Evolutionary conservation across 2,888 invertebrate species (phyloP), one percentile per base, ranked within the genome.

Genomic region (Epistrophe eligans): DNA sequence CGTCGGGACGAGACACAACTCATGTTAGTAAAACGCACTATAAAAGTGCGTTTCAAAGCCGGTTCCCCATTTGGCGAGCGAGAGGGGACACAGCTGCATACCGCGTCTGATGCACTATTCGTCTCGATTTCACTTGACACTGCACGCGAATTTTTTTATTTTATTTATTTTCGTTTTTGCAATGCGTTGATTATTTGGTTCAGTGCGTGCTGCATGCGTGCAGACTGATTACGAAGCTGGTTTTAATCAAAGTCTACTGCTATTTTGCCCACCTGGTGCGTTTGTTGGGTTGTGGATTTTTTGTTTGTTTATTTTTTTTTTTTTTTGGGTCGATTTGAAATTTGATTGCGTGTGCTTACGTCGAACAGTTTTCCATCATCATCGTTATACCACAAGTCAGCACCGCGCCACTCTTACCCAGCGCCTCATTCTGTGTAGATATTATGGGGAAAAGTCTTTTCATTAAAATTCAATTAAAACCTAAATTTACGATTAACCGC

Each of bases 391-490:
- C n/a, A n/a, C n/a, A n/a, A n/a, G n/a, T n/a, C n/a, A n/a, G n/a
- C n/a, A n/a, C n/a, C n/a, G n/a, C n/a, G n/a, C n/a, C n/a, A n/a
- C n/a, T n/a, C n/a, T n/a, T n/a, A n/a, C n/a, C n/a, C n/a, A n/a
- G n/a, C n/a, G n/a, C n/a, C n/a, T n/a, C 24, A 55, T 13, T 10
- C 1, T 52, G 13, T 15, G 58, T 24, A 11, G 48, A 35, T 17
- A 24, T 24, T 24, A 24, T 24, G 19, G 66, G 40, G 71, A 83
- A 83, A 83, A 87, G 72, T 35, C 79, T 76, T 87, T 87, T 87
- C 79, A 87, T 82, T 87, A 87, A 87, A 87, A 83, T 87, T 87
- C 83, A 87, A 87, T 87, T 87, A 83, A 87, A 87, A 66, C 83
- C 66, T 52, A 48, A 87, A 83, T 83, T 79, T 83, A 83, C 83